Base-by-base conservation (phyloP, 2,888 invertebrate species). In the Stomorhina lunata region DNA sequence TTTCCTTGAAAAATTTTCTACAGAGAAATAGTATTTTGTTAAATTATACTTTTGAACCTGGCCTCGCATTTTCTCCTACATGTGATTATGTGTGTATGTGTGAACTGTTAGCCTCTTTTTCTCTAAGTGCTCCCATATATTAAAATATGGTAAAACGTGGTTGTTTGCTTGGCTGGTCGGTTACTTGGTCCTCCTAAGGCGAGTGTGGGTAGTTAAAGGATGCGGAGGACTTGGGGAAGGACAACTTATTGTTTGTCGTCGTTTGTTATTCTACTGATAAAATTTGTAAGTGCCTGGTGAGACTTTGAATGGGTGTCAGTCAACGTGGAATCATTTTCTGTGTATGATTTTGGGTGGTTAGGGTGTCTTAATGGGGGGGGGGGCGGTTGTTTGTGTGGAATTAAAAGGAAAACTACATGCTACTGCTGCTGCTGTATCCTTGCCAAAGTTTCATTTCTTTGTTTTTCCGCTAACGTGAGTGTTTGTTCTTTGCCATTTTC, bases 401-500 rank as follows among this genome's bases (percentile, higher is more conserved):
- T 37, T 9, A 12, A 6, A 43, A 15, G 6, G 4, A n/a, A n/a
- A 50, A 40, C 12, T 57, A 10, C 4, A 63, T 75, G 57, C 10
- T 10, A 22, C 17, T 57, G 45, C 43, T 12, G n/a, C 15, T 43
- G 6, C 10, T 57, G 48, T 65, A 65, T 65, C 55, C 63, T 61
- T 71, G 71, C 55, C 37, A 57, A 48, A 45, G 71, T 57, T 65
- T 57, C 57, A 65, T 66, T 65, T 71, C 48, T 40, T 72, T 65
- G n/a, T 17, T 40, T 66, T 50, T 72, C 55, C 71, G 65, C 43
- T 65, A 53, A 27, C 22, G 22, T 53, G 12, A 61, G 59, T 61
- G 57, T 77, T 75, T 76, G 68, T 68, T 79, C 53, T 79, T 78
- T 65, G 53, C 45, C 32, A 40, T 79, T 72, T 79, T 48, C 48